Evolutionary conservation across 2,797 vertebrate species (phyloP).

Genomic region (Semaprochilodus insignis): DNA sequence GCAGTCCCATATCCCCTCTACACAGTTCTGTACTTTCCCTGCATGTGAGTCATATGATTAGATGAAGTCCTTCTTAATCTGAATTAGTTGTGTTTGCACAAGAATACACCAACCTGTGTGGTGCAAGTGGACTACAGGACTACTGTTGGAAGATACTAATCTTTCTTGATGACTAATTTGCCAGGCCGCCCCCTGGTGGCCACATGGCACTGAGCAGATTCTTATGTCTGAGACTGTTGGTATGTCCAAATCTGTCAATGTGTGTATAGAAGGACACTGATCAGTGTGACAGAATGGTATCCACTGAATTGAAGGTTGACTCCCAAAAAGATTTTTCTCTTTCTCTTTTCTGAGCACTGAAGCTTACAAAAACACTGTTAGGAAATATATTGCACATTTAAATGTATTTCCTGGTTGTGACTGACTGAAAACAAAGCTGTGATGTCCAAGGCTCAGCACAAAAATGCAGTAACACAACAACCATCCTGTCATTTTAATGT

Average conservation of each 20-base stretch:
- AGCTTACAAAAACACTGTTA: too few species aligned
- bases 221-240: conserved; percentile 60
- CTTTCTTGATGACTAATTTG: background rate
- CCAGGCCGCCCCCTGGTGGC: background rate
- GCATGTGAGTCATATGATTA: background rate
- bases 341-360: too few species aligned
- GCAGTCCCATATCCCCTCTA: too few species aligned
- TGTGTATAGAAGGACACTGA: conserved; percentile 69
- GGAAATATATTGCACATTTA: too few species aligned
- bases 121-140: background rate
- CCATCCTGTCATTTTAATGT: background rate
- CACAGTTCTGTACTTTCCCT: background rate
- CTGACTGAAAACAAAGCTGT: too few species aligned
- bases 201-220: background rate
- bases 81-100: background rate
- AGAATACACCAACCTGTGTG: background rate
- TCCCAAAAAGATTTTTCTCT: background rate
- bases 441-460: background rate
- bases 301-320: background rate
- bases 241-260: conserved; percentile 72
- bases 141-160: background rate
- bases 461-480: background rate
- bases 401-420: too few species aligned
- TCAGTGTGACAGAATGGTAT: conserved; percentile 67
- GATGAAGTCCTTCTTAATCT: background rate